phyloP scores from a whole-genome alignment of 2,797 vertebrate genomes.

The Myotis daubentonii region DNA sequence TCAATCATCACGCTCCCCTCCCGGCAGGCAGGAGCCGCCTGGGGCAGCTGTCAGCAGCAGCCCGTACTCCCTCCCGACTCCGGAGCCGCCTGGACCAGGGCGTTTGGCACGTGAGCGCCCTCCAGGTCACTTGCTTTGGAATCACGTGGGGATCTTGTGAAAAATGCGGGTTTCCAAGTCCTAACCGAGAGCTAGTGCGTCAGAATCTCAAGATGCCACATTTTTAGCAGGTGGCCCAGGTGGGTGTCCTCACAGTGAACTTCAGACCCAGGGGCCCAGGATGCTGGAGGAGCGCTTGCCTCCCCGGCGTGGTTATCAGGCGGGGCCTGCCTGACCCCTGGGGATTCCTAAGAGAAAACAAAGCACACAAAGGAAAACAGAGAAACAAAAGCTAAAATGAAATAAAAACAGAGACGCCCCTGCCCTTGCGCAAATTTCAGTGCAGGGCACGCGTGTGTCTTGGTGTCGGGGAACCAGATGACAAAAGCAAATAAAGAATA shows the following conservation, averaged over 20 bases:
- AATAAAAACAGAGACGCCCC: not conserved
- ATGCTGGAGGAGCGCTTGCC: not conserved
- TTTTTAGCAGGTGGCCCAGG: not conserved
- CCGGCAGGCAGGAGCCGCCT: not conserved
- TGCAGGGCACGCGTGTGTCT: not conserved
- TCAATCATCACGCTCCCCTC: accelerated
- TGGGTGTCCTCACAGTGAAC: not conserved
- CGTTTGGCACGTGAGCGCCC: accelerated
- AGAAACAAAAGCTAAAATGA: not conserved
- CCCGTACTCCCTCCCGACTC: accelerated
- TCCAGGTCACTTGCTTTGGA: accelerated
- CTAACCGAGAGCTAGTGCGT: not conserved
- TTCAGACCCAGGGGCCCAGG: not conserved
- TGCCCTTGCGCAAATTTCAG: not conserved
- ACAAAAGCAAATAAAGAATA: not conserved
- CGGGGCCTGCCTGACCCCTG: not conserved
- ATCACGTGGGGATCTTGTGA: not conserved
- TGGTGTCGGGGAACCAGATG: not conserved
- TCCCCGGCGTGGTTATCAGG: accelerated
- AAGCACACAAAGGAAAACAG: not conserved
- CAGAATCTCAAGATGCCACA: not conserved
- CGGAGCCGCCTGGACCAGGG: accelerated
- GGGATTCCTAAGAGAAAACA: not conserved
- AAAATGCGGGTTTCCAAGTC: not conserved
- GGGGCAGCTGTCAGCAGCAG: accelerated